A percentile compares a stretch with the other conserved stretches of the same genome.
phyloP scores from a whole-genome alignment of 2,888 invertebrate species.

The Prosapia bicincta region DNA sequence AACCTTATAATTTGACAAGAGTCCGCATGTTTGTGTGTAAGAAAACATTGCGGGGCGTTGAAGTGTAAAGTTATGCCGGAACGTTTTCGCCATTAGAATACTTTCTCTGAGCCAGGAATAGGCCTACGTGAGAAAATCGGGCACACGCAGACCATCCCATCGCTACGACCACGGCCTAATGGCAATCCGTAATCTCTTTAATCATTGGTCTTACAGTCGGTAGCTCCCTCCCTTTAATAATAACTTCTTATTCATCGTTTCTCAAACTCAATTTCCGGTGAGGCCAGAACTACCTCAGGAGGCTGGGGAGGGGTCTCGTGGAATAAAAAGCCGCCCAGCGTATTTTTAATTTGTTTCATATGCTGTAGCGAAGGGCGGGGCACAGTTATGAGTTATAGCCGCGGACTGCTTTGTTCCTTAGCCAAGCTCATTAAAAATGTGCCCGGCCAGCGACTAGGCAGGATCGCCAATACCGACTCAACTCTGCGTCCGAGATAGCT shows the following conservation, averaged over 20 bases:
- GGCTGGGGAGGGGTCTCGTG: conserved; percentile 23
- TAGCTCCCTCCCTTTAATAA: conserved; percentile 30
- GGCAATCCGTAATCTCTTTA: conserved; percentile 24
- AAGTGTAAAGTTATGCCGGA: too few relatives aligned
- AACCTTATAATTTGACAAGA: too few relatives aligned
- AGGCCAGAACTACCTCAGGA: conserved; percentile 26
- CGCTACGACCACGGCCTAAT: conserved; percentile 17
- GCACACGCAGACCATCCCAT: too few relatives aligned
- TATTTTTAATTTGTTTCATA: conserved; percentile 30
- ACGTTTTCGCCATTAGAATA: neutral
- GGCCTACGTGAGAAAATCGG: too few relatives aligned
- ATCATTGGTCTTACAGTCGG: conserved; percentile 30
- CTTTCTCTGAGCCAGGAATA: neutral
- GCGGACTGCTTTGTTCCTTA: conserved; percentile 18
- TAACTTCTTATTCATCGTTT: conserved; percentile 30
- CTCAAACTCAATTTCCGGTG: conserved; percentile 32
- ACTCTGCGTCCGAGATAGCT: neutral
- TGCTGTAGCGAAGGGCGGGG: conserved; percentile 19
- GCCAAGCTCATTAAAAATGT: conserved; percentile 19
- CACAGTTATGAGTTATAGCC: conserved; percentile 17
- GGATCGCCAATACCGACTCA: neutral
- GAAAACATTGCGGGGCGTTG: too few relatives aligned
- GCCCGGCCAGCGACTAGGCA: neutral
- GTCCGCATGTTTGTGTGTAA: too few relatives aligned
- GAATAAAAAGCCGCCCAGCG: conserved; percentile 16